A percentile compares a stretch with the other conserved stretches of the same genome.
phyloP scores from a whole-genome alignment of 2,888 invertebrate genomes.

The Rhamnusium bicolor region DNA sequence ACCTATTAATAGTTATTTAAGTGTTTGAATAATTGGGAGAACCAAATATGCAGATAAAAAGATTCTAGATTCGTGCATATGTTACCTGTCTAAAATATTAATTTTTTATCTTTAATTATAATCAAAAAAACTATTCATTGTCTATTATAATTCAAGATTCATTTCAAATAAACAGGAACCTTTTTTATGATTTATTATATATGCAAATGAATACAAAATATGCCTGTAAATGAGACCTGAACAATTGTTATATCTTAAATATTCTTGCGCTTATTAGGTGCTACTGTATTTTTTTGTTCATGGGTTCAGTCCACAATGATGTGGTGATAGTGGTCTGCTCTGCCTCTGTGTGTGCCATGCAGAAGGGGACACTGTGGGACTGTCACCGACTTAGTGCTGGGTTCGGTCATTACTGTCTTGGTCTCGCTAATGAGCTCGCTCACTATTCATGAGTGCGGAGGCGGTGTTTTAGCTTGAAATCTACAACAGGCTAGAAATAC shows the following conservation, averaged over 20 bases:
- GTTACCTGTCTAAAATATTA: not conserved
- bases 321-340: slow-evolving; percentile 25
- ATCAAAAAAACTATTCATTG: slow-evolving; percentile 15
- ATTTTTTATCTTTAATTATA: not conserved
- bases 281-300: slow-evolving; percentile 29
- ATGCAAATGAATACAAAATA: slow-evolving; percentile 28
- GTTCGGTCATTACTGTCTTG: slow-evolving; percentile 62
- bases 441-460: slow-evolving; percentile 67
- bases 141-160: not conserved
- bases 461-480: slow-evolving; percentile 47
- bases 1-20: not conserved
- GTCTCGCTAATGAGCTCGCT: slow-evolving; percentile 65
- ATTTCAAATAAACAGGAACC: not conserved
- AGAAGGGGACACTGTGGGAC: slow-evolving; percentile 18
- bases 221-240: slow-evolving; percentile 17
- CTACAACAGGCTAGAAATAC: slow-evolving; percentile 8
- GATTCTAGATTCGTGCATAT: not conserved
- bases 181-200: slow-evolving; percentile 10
- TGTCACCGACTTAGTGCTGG: slow-evolving; percentile 34
- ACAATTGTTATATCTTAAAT: slow-evolving; percentile 18
- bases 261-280: slow-evolving; percentile 26
- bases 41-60: not conserved
- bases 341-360: slow-evolving; percentile 13
- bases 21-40: not conserved
- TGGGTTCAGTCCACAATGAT: slow-evolving; percentile 15